A percentile compares a stretch with the other conserved stretches of the same genome.
Conservation (phyloP, 2,797 vertebrate species). For the Sebastes cheni region DNA sequence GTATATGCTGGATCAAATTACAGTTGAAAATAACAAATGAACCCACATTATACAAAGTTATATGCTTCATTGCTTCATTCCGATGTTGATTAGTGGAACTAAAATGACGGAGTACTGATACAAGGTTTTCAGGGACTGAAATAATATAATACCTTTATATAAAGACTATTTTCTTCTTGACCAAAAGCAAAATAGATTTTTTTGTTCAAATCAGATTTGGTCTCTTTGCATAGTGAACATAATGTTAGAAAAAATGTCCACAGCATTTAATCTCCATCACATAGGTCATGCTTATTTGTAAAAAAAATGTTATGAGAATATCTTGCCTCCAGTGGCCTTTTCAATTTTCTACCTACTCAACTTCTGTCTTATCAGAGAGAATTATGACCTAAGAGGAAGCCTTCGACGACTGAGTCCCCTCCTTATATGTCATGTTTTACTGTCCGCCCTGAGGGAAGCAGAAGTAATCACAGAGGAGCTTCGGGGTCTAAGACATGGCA, state of each 20-base stretch:
- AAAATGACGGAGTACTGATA: not conserved
- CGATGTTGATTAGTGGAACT: not conserved
- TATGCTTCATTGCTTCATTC: not conserved
- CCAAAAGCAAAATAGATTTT: no score
- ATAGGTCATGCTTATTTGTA: not conserved
- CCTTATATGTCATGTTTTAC: slow-evolving; percentile 15
- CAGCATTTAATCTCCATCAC: not conserved
- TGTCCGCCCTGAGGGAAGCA: slow-evolving; percentile 6
- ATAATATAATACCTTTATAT: no score
- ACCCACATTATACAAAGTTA: not conserved
- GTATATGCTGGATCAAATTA: not conserved
- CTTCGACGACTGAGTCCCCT: not conserved
- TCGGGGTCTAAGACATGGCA: not conserved
- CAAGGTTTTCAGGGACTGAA: not conserved
- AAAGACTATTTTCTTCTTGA: no score
- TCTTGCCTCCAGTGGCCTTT: slow-evolving; percentile 1
- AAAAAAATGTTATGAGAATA: not conserved
- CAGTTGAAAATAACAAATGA: not conserved
- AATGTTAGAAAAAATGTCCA: not conserved
- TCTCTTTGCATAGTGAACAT: not conserved
- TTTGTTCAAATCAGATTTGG: not conserved
- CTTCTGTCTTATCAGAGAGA: slow-evolving; percentile 4
- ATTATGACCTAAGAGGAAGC: not conserved
- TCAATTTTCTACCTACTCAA: slow-evolving; percentile 2
- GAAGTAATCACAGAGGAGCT: slow-evolving; percentile 4